phyloP scores from a whole-genome alignment of 2,888 invertebrate genomes.

The Terebella lapidaria region DNA sequence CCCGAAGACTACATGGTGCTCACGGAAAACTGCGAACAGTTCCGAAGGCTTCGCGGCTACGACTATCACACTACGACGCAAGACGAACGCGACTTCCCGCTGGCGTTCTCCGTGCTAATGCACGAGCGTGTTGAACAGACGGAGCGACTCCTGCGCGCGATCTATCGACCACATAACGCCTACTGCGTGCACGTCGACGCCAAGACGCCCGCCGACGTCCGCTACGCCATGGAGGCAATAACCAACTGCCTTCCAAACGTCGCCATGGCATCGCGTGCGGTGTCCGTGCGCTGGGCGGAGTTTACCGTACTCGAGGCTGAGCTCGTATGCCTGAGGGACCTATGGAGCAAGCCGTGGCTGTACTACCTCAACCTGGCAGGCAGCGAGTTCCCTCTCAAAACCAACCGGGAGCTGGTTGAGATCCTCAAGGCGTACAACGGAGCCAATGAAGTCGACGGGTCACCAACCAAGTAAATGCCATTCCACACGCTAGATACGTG shows the following conservation, averaged over 20 bases:
- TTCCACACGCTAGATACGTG: background rate
- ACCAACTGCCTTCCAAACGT: constrained; percentile 37
- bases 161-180: constrained; percentile 44
- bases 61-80: constrained; percentile 10
- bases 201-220: constrained; percentile 28
- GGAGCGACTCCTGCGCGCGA: constrained; percentile 36
- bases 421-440: constrained; percentile 24
- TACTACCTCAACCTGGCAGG: constrained; percentile 26
- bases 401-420: constrained; percentile 24
- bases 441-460: constrained; percentile 25
- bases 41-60: constrained; percentile 9
- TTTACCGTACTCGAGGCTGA: constrained; percentile 23
- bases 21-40: constrained; percentile 9
- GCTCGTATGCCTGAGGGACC: constrained; percentile 20
- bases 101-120: constrained; percentile 38
- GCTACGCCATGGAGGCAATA: constrained; percentile 25
- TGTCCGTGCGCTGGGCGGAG: constrained; percentile 27
- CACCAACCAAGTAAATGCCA: constrained; percentile 11
- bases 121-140: constrained; percentile 33
- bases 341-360: constrained; percentile 18
- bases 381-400: constrained; percentile 25
- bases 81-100: constrained; percentile 31
- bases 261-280: constrained; percentile 27
- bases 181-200: constrained; percentile 49
- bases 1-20: constrained; percentile 7